Conservation (phyloP, 2,888 invertebrate genomes). For the Hanleya hanleyi region DNA sequence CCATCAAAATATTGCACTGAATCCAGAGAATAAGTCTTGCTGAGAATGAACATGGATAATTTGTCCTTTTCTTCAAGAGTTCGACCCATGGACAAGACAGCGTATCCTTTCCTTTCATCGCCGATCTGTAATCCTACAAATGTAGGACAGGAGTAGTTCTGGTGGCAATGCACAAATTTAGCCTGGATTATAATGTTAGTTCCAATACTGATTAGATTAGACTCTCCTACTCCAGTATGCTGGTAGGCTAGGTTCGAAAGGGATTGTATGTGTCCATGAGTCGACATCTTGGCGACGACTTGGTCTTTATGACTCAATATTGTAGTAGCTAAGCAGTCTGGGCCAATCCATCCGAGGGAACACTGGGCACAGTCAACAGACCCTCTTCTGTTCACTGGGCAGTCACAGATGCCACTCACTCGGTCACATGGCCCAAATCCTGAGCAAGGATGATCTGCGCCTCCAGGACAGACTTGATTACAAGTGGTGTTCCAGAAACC, state of each 20-base stretch:
- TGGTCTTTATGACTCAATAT: conserved; percentile 11
- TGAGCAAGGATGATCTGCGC: conserved; percentile 43
- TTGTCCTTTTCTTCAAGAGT: too few relatives aligned
- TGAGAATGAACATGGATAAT: too few relatives aligned
- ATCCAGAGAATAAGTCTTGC: too few relatives aligned
- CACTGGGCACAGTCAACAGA: conserved; percentile 47
- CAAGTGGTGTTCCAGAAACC: conserved; percentile 46
- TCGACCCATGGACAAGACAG: too few relatives aligned
- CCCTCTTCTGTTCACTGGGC: conserved; percentile 46
- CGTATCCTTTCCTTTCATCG: too few relatives aligned
- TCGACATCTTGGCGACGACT: conserved; percentile 31
- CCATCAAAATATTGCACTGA: too few relatives aligned
- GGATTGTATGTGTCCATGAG: conserved; percentile 44
- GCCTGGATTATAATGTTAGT: conserved; percentile 45
- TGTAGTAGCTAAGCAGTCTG: conserved; percentile 45
- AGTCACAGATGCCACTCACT: conserved; percentile 43
- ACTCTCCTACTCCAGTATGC: conserved; percentile 39
- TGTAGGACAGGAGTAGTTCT: conserved; percentile 49
- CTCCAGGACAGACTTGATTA: conserved; percentile 51
- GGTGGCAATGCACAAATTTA: conserved; percentile 51
- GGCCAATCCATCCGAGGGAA: conserved; percentile 46
- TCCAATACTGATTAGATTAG: conserved; percentile 41
- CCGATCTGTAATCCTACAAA: conserved; percentile 48
- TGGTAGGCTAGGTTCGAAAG: conserved; percentile 46
- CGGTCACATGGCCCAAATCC: conserved; percentile 52